Percentiles rank a stretch among this genome's conserved stretches.
Evolutionary conservation across 1,140 invertebrate species (phyloP).

Genomic region (Ruditapes philippinarum): DNA sequence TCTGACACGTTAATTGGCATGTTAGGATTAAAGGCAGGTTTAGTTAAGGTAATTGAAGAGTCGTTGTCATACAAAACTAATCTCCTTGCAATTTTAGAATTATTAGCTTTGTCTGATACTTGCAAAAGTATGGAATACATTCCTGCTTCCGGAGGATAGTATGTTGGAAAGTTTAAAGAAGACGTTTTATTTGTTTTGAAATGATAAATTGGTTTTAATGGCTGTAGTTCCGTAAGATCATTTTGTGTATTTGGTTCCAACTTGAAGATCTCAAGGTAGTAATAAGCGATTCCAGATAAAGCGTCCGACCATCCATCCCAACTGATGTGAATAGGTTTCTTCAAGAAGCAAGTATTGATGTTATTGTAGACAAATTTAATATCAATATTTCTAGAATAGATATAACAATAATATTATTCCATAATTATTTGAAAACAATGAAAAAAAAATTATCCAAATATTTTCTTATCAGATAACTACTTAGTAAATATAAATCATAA

Average conservation of each 20-base stretch:
- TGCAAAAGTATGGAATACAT: too few relatives aligned
- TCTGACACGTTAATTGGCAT: conserved; percentile 13
- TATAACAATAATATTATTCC: too few relatives aligned
- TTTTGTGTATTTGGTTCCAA: conserved; percentile 14
- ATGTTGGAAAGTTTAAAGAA: neutral
- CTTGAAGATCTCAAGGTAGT: conserved; percentile 37
- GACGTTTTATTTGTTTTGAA: conserved; percentile 25
- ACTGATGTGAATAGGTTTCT: neutral
- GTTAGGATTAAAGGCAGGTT: neutral
- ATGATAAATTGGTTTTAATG: conserved; percentile 14
- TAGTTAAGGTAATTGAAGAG: conserved; percentile 90
- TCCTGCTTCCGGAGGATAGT: neutral
- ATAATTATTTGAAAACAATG: too few relatives aligned
- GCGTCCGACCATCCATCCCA: conserved; percentile 51
- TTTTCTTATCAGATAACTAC: too few relatives aligned
- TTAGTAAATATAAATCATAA: too few relatives aligned
- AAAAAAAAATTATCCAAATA: too few relatives aligned
- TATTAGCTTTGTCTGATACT: too few relatives aligned
- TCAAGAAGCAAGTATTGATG: neutral
- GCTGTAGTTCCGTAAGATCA: conserved; percentile 35
- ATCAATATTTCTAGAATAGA: too few relatives aligned
- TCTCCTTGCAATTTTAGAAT: too few relatives aligned
- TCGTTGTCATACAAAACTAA: too few relatives aligned
- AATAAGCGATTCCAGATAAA: conserved; percentile 37
- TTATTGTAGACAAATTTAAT: too few relatives aligned